Evolutionary conservation across 2,888 invertebrate species (phyloP).

Genomic region (Steinernema hermaphroditum): DNA sequence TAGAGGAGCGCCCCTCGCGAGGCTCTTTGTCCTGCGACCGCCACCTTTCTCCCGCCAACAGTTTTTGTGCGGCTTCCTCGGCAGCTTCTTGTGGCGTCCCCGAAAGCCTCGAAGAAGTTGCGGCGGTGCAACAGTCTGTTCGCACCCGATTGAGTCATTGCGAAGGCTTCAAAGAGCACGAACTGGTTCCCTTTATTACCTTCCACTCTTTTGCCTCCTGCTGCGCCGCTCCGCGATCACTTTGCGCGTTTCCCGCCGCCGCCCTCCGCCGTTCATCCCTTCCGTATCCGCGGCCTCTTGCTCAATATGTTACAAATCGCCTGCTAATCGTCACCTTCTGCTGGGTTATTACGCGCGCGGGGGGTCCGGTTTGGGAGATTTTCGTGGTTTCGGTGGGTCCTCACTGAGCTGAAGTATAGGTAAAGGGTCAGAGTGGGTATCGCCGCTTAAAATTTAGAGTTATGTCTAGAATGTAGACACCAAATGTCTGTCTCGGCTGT

Average conservation of each 20-base stretch:
- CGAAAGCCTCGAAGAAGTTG: too few species aligned
- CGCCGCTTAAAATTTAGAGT: too few species aligned
- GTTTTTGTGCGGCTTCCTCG: neutral
- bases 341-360: neutral
- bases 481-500: too few species aligned
- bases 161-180: neutral
- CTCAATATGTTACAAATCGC: slow-evolving; percentile 15
- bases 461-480: too few species aligned
- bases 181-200: slow-evolving; percentile 29
- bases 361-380: neutral
- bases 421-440: too few species aligned
- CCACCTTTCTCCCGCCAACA: neutral
- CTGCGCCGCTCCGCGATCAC: slow-evolving; percentile 3
- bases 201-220: slow-evolving; percentile 7
- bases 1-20: neutral
- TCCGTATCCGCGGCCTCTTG: neutral
- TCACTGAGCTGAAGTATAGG: too few species aligned
- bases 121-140: neutral
- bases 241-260: neutral
- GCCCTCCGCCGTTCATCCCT: neutral
- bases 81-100: neutral
- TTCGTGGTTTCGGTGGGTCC: too few species aligned
- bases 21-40: slow-evolving; percentile 2
- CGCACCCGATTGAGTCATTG: neutral
- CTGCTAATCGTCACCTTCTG: neutral